phyloP scores from a whole-genome alignment of 2,797 vertebrate genomes.

The Sebastes nivosus region DNA sequence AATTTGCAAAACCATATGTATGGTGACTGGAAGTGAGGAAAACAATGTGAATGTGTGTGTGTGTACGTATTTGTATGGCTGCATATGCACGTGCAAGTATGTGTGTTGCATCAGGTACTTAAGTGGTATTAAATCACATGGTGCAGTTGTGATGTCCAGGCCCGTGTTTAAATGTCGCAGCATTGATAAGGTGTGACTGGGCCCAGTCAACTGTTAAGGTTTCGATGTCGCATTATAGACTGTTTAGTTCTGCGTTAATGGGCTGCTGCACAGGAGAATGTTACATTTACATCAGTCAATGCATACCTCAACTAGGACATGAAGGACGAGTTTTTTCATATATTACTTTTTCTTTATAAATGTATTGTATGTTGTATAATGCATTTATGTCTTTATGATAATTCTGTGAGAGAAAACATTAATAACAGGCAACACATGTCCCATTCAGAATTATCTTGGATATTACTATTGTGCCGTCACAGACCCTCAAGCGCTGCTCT shows the following conservation, averaged over 20 bases:
- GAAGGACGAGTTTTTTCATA: neutral
- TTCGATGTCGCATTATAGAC: conserved; percentile 75
- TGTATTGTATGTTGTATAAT: neutral
- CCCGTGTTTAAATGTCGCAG: conserved; percentile 74
- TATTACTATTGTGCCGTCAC: neutral
- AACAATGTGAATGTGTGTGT: neutral
- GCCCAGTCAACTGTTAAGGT: conserved; percentile 72
- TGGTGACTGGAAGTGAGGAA: no score
- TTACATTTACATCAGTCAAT: conserved; percentile 73
- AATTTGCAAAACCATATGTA: conserved; percentile 8
- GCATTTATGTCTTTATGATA: neutral
- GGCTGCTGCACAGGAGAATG: conserved; percentile 68
- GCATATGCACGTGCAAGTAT: neutral
- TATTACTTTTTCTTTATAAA: neutral
- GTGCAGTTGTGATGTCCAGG: conserved; percentile 63
- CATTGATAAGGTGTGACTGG: conserved; percentile 80
- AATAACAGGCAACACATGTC: neutral
- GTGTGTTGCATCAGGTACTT: conserved; percentile 34
- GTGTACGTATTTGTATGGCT: conserved; percentile 2
- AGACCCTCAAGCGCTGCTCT: no score
- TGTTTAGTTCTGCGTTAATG: conserved; percentile 79
- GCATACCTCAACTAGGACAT: conserved; percentile 36
- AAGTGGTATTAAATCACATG: conserved; percentile 69
- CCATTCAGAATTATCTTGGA: neutral
- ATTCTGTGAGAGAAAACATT: neutral